phyloP scores from a whole-genome alignment of 2,113 vertebrate species.

The Campylorhamphus procurvoides region DNA sequence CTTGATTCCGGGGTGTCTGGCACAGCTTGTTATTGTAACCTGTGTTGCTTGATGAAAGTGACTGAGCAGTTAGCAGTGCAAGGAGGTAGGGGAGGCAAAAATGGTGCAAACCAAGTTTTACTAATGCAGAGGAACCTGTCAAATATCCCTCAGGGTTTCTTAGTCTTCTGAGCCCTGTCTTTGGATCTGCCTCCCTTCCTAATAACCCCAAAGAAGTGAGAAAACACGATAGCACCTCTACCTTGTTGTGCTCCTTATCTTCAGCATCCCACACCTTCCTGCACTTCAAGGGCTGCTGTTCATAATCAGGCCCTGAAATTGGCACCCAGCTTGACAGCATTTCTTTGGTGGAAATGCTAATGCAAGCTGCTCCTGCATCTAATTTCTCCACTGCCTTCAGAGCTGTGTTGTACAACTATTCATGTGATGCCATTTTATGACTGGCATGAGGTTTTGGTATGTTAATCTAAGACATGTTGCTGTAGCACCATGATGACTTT shows the following conservation, averaged over 20 bases:
- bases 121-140: neutral
- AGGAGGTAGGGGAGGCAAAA: neutral
- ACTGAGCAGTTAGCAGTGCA: neutral
- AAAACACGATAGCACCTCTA: neutral
- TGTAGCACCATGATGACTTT: rapidly evolving
- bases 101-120: neutral
- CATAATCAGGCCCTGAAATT: neutral
- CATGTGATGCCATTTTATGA: neutral
- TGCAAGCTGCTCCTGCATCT: neutral
- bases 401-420: neutral
- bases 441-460: neutral
- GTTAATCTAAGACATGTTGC: neutral
- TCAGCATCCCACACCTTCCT: neutral
- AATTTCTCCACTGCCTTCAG: neutral
- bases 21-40: neutral
- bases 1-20: neutral
- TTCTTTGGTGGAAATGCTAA: neutral
- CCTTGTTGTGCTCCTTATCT: neutral
- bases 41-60: rapidly evolving
- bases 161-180: neutral
- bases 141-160: neutral
- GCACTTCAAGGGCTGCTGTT: neutral
- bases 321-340: neutral
- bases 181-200: neutral
- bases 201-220: neutral